Evolutionary conservation across 1,140 invertebrate genomes (phyloP), one percentile per base, ranked within the genome.

Genomic region (Frieseomelitta varia): DNA sequence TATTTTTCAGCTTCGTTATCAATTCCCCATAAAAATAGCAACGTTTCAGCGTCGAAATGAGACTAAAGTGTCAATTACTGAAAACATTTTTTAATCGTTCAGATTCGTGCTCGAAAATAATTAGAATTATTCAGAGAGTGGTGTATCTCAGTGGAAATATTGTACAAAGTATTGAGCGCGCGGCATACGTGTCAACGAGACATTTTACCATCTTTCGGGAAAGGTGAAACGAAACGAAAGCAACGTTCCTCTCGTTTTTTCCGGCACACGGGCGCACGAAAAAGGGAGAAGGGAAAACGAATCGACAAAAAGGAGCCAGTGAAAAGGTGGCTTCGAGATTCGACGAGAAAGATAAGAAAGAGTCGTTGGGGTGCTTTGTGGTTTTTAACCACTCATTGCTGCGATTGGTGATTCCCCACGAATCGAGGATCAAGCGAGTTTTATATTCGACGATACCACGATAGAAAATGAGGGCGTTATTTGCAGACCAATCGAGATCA

Each of bases 311-410:
- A n/a, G n/a, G n/a, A 39, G 87, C 63, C 30, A 30, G 21, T 85
- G 87, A 83, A 85, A 85, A 85, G 83, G 78, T 76, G 21, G 58
- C 24, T 14, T n/a, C n/a, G 34, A 77, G 87, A 88, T 86, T 69
- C 68, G 72, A 73, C 55, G 67, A 69, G 79, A 27, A 55, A 84
- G 80, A 89, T 86, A 89, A 74, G 69, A 78, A 63, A 55, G 53
- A 79, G n/a, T 88, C 75, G 84, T 83, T 83, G 84, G 74, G 79
- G 63, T n/a, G 84, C 87, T 88, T 89, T 88, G 88, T 84, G 79
- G 80, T 88, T 89, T 89, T 89, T 88, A 88, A 86, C 85, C 84
- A 83, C 88, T 84, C 84, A 88, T 75, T 56, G 86, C 63, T 72
- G 58, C 39, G 58, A 79, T 84, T 80, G 34, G 51, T 51, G 68